Evolutionary conservation across 2,888 invertebrate genomes (phyloP).

Genomic region (Hirtodrosophila duncani): DNA sequence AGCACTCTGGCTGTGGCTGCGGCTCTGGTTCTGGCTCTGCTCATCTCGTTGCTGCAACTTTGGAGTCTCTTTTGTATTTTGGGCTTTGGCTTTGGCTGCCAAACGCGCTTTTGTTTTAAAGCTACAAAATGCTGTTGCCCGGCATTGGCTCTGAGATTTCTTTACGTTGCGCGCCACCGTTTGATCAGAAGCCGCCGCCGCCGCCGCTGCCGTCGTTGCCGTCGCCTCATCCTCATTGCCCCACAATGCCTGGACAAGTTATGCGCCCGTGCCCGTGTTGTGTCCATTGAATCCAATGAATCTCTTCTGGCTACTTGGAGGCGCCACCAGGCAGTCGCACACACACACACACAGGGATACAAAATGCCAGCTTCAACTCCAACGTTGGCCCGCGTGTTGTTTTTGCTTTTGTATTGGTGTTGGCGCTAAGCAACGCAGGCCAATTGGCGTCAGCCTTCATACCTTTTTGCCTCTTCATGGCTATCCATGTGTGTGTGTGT

Average conservation of each 20-base stretch:
- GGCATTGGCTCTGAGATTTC: constrained; percentile 52
- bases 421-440: constrained; percentile 60
- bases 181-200: constrained; percentile 62
- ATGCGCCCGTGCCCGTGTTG: constrained; percentile 25
- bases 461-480: constrained; percentile 32
- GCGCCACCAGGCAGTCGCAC: constrained; percentile 56
- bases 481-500: constrained; percentile 7
- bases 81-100: constrained; percentile 43
- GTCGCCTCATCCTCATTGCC: neutral
- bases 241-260: too few relatives aligned
- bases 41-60: neutral
- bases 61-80: constrained; percentile 21
- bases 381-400: constrained; percentile 10
- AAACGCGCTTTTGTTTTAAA: constrained; percentile 66
- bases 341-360: constrained; percentile 30
- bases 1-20: too few relatives aligned
- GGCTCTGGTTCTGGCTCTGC: constrained; percentile 1
- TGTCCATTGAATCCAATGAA: constrained; percentile 10
- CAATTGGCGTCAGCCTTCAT: constrained; percentile 67
- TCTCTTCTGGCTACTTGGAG: constrained; percentile 53
- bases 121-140: constrained; percentile 34
- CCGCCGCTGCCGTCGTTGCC: constrained; percentile 16
- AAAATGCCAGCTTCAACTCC: constrained; percentile 39
- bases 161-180: constrained; percentile 47
- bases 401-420: constrained; percentile 31